These are phyloP conservation scores for Drosophila equinoxialis DNA, from an alignment of 1,140 invertebrate species.

Conservation along the genomic window DNA sequence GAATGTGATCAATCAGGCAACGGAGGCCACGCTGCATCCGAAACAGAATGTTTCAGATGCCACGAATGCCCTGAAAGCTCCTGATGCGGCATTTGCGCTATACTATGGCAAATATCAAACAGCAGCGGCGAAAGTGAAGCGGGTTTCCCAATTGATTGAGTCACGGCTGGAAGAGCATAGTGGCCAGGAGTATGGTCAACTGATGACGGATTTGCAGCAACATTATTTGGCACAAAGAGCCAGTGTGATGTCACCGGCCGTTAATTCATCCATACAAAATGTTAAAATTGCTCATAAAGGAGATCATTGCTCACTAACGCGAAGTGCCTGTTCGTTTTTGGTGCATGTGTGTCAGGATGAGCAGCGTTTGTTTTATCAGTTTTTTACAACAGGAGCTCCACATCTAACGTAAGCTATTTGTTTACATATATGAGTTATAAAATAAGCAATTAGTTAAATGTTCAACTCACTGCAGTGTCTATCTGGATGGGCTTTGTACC, in stretches of 20 bases:
- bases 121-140: constrained; percentile 91
- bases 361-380: constrained; percentile 93
- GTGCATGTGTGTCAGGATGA: constrained; percentile 97
- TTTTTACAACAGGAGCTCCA: constrained; percentile 89
- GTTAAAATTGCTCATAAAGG: constrained; percentile 88
- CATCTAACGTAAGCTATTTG: constrained; percentile 87
- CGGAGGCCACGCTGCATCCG: constrained; percentile 87
- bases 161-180: constrained; percentile 86
- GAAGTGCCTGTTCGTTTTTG: constrained; percentile 94
- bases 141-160: constrained; percentile 92
- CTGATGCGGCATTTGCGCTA: constrained; percentile 92
- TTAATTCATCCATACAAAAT: constrained; percentile 89
- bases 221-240: constrained; percentile 92
- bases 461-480: constrained; percentile 84
- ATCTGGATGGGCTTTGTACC: constrained; percentile 93
- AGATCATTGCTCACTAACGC: constrained; percentile 94
- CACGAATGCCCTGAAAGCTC: constrained; percentile 51
- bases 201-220: constrained; percentile 92
- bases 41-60: constrained; percentile 63
- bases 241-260: constrained; percentile 86
- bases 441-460: neutral
- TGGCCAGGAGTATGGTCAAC: constrained; percentile 89
- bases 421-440: neutral
- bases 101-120: constrained; percentile 98
- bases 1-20: constrained; percentile 89